phyloP scores from a whole-genome alignment of 2,888 invertebrate genomes.

The Argyresthia albistria region DNA sequence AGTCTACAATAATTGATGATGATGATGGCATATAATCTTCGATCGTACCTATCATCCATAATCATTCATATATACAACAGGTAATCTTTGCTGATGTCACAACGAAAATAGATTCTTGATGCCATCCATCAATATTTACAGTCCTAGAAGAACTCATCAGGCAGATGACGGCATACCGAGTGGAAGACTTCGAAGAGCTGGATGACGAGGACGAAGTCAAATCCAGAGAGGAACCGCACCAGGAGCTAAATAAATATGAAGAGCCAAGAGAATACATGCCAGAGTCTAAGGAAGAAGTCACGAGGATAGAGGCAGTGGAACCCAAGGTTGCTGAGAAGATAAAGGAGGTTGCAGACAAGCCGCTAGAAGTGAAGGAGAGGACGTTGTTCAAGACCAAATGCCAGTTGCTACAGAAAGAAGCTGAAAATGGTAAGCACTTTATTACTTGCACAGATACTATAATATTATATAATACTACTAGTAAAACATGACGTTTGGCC shows the following conservation, averaged over 20 bases:
- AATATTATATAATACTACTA: too few species aligned
- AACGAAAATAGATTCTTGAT: too few species aligned
- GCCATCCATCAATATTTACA: conserved; percentile 27
- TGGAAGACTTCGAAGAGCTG: conserved; percentile 59
- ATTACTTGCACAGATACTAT: too few species aligned
- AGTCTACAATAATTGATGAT: too few species aligned
- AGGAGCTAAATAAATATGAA: background rate
- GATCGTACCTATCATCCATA: too few species aligned
- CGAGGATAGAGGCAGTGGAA: conserved; percentile 40
- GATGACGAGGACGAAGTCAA: background rate
- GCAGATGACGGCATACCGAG: conserved; percentile 72
- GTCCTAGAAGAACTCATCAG: conserved; percentile 80
- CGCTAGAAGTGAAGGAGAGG: conserved; percentile 28
- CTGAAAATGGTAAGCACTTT: conserved; percentile 42
- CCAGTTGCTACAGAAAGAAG: conserved; percentile 62
- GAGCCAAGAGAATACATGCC: conserved; percentile 14
- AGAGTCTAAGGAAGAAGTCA: conserved; percentile 14
- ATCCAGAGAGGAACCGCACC: background rate
- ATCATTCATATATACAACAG: too few species aligned
- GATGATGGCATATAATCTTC: too few species aligned
- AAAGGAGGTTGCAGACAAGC: conserved; percentile 26
- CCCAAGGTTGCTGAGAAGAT: conserved; percentile 44
- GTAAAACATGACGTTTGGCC: too few species aligned
- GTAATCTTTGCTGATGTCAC: too few species aligned
- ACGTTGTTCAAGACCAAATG: conserved; percentile 65